Base-by-base conservation (phyloP, 1,140 invertebrate genomes). In the Pteromalus puparum region DNA sequence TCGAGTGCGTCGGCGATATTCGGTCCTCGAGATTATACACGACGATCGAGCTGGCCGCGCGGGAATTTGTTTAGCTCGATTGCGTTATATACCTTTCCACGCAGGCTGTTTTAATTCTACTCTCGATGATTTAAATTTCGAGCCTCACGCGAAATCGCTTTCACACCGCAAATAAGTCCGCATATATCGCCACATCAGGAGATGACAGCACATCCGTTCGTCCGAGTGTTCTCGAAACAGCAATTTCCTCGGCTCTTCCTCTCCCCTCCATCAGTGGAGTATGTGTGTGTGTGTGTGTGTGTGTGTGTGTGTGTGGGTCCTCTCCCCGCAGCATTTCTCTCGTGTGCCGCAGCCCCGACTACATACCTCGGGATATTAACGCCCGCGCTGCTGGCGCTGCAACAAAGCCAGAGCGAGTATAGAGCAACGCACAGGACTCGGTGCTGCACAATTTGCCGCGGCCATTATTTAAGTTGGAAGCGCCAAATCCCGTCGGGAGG, bases 281-380 rank as follows among this genome's bases (percentile, higher is more conserved):
- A n/a, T n/a, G 18, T 0, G 3, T 6, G 18, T 18, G 21, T 61
- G 21, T 61, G 7, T 53, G 42, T 13, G 42, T 13, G 18, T 5
- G 21, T 61, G 18, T 61, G 18, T 7, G 4, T 7, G 21, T 18
- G 53, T n/a, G 53, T 61, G 6, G 21, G 7, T 48, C 28, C 68
- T 76, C 53, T 75, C 48, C 1, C 30, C 21, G 18, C 30, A n/a
- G 18, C 53, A n/a, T 61, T 70, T 26, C 67, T 30, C 26, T 13
- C 38, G 7, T 42, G 38, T 28, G 67, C 67, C 10, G 24, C n/a
- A 74, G 24, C 30, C 18, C 12, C 61, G 38, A 65, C 61, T 21
- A 67, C 79, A 82, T 85, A 85, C 73, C 84, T 77, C 65, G 73
- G 42, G 74, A 85, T 85, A 85, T 85, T 85, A 85, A 78, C 79